A percentile compares a stretch with the other conserved stretches of the same genome.
phyloP scores from a whole-genome alignment of 2,797 vertebrate species.

The Muscicapa comitata region DNA sequence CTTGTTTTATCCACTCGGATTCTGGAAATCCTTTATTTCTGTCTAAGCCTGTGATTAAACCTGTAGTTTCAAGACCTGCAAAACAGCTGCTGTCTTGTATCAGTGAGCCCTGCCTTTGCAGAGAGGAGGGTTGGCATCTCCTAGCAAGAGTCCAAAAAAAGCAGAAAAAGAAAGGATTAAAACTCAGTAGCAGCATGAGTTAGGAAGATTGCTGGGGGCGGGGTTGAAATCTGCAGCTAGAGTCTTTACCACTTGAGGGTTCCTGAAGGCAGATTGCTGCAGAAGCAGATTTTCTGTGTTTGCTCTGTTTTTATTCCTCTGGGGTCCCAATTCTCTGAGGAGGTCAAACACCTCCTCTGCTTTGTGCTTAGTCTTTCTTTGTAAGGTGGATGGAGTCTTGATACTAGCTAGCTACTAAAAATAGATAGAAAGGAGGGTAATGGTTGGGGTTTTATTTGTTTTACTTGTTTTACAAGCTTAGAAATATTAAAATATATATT shows the following conservation, averaged over 20 bases:
- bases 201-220: background rate
- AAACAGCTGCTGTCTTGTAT: background rate
- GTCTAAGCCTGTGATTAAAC: background rate
- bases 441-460: background rate
- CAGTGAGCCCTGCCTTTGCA: background rate
- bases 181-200: background rate
- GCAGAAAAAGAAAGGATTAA: background rate
- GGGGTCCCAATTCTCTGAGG: background rate
- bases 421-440: background rate
- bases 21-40: background rate
- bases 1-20: background rate
- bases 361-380: background rate
- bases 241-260: background rate
- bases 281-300: background rate
- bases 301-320: background rate
- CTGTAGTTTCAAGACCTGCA: background rate
- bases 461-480: background rate
- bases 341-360: background rate
- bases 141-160: background rate
- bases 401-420: background rate
- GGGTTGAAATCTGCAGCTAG: background rate
- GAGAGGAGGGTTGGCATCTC: background rate
- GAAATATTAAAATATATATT: background rate
- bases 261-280: background rate
- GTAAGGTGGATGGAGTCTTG: background rate